Evolutionary conservation across 2,113 vertebrate species (phyloP), one percentile per base, ranked within the genome.

Genomic region (Cranoglanis bouderius): DNA sequence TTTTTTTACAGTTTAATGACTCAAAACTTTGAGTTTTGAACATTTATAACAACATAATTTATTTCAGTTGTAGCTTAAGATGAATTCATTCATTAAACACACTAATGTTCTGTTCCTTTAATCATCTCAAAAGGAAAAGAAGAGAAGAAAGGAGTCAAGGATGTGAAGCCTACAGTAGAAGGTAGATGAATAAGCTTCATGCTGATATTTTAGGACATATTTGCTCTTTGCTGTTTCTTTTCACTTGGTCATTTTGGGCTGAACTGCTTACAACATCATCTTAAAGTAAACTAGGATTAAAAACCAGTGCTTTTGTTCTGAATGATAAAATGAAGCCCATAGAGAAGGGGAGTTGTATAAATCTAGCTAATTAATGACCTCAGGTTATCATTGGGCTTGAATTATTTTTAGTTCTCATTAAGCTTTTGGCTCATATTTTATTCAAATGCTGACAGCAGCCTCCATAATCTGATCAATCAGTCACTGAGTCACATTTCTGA

Each of bases 101-200:
- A 43, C 51, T 72, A 80, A 35, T 38, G 46, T 61, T 29, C 2
- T 74, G 29, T 29, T 85, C 49, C n/a, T 77, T 49, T 88, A 51
- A 53, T 43, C 55, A 0, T 86, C 6, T 89, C 35, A 82, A 24
- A 80, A 85, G 89, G 55, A 65, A 49, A 87, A 92, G 90, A 91
- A 80, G 85, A 88, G 35, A 88, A 19, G 55, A 93, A 86, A 87
- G 9, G 10, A 40, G 49, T 63, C 19, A 92, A 88, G 65, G 84
- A 84, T 51, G 55, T 78, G 77, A 90, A 82, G 89, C 35, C 84
- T 29, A 55, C 84, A 57, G 85, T 55, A 43, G 86, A 89, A 18
- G 88, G 91, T 91, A 80, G 35, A 16, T 16, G 19, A 75, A 75
- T 82, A 40, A 65, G 65, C 88, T 63, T 8, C 43, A 32, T 65